Conservation (phyloP, 2,113 vertebrate species). For the Scomber colias region DNA sequence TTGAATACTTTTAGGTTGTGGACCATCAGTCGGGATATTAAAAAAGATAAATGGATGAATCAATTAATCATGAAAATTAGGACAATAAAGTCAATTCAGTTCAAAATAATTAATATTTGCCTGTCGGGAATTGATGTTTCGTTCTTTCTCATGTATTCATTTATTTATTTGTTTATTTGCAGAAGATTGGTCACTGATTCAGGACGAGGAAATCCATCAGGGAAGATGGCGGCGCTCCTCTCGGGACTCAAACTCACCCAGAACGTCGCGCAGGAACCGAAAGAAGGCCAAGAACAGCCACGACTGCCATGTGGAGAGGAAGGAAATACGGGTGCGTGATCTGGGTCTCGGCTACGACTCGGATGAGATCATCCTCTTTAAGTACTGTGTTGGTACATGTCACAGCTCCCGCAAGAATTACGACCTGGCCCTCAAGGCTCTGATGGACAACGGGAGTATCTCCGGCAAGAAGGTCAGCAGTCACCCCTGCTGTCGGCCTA, state of each 20-base stretch:
- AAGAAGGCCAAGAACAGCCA: conserved; percentile 62
- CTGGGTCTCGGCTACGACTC: conserved; percentile 93
- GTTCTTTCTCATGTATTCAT: too few relatives aligned
- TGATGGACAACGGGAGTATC: conserved; percentile 83
- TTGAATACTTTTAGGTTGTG: too few relatives aligned
- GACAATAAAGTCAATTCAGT: too few relatives aligned
- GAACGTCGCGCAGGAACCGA: conserved; percentile 35
- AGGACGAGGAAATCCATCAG: conserved; percentile 74
- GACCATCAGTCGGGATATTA: too few relatives aligned
- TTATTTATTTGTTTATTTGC: background rate
- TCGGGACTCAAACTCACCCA: rapidly evolving
- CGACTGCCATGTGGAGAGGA: conserved; percentile 87
- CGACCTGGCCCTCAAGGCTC: conserved; percentile 87
- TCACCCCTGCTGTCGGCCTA: conserved; percentile 92
- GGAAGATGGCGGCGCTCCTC: conserved; percentile 83
- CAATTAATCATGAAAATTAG: too few relatives aligned
- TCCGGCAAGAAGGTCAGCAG: conserved; percentile 75
- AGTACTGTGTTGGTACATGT: conserved; percentile 93
- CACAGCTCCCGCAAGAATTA: conserved; percentile 87
- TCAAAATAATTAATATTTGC: background rate
- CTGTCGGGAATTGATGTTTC: background rate
- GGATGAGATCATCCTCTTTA: conserved; percentile 91
- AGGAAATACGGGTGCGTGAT: conserved; percentile 88
- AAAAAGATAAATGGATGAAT: too few relatives aligned
- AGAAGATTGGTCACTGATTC: conserved; percentile 59